A percentile compares a stretch with the other conserved stretches of the same genome.
Evolutionary conservation across 2,113 vertebrate species (phyloP).

Genomic region (Gallinago undulata): DNA sequence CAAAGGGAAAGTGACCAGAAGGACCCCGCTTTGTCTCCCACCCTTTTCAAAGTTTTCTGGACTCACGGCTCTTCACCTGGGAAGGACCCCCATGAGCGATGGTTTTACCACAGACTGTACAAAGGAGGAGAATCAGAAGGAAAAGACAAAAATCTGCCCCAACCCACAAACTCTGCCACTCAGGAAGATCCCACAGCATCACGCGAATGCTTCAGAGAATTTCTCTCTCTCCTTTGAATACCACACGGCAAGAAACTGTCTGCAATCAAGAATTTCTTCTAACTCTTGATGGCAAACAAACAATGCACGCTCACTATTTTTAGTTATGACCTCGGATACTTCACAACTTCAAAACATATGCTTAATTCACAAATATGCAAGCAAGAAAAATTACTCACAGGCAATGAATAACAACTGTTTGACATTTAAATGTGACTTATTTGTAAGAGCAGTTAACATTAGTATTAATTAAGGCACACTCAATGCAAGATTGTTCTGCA

Average conservation of each 20-base stretch:
- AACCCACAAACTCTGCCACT: neutral
- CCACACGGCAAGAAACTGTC: neutral
- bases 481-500: neutral
- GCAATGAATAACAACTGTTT: constrained; percentile 44
- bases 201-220: accelerated
- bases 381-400: constrained; percentile 35
- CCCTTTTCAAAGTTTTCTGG: neutral
- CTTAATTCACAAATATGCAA: constrained; percentile 25
- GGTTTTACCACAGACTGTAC: neutral
- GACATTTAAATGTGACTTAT: constrained; percentile 50
- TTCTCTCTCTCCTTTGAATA: neutral
- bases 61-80: neutral
- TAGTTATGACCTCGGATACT: constrained; percentile 7
- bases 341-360: constrained; percentile 12
- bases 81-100: neutral
- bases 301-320: neutral
- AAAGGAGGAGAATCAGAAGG: neutral
- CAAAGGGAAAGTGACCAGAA: neutral
- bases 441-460: constrained; percentile 43
- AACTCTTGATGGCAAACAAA: constrained; percentile 9
- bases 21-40: neutral
- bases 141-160: neutral
- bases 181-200: neutral
- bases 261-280: neutral
- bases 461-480: constrained; percentile 52